Evolutionary conservation across 2,888 invertebrate species (phyloP).

Genomic region (Pasiphila rectangulata): DNA sequence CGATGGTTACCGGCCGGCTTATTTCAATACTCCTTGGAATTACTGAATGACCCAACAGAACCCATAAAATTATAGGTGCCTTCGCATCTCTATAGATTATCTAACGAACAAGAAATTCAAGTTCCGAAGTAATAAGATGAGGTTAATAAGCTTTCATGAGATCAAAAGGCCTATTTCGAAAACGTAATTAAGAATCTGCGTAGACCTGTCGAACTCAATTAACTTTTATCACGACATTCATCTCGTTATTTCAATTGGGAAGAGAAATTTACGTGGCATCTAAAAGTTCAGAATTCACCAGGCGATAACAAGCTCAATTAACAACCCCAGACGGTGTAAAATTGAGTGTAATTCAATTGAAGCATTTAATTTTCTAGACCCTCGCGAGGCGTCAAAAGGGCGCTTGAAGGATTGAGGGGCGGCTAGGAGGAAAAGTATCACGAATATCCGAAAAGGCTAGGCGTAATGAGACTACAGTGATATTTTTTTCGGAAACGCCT

Average conservation of each 20-base stretch:
- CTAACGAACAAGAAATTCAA: neutral
- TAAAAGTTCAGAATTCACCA: slow-evolving; percentile 30
- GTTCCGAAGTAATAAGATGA: neutral
- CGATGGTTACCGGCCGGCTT: slow-evolving; percentile 41
- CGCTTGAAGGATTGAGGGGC: slow-evolving; percentile 52
- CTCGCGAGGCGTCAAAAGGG: slow-evolving; percentile 66
- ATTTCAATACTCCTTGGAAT: slow-evolving; percentile 46
- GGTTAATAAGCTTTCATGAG: slow-evolving; percentile 9
- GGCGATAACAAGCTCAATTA: slow-evolving; percentile 52
- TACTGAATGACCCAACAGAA: neutral
- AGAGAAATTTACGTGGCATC: slow-evolving; percentile 35
- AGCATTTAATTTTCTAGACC: slow-evolving; percentile 63
- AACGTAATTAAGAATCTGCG: slow-evolving; percentile 10
- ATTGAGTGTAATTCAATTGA: slow-evolving; percentile 61
- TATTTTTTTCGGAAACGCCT: slow-evolving; percentile 47
- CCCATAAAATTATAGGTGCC: too few species aligned
- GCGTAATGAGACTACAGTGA: slow-evolving; percentile 55
- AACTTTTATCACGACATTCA: slow-evolving; percentile 31
- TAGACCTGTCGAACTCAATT: slow-evolving; percentile 14
- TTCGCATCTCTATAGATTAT: neutral
- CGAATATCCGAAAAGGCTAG: slow-evolving; percentile 47
- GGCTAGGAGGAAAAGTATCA: slow-evolving; percentile 56
- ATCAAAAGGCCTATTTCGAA: slow-evolving; percentile 6
- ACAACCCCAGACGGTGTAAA: slow-evolving; percentile 47
- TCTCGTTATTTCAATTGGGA: slow-evolving; percentile 32